These are phyloP conservation scores for Peromyscus polionotus DNA, from an alignment of 2,113 vertebrate species.

Conservation along the genomic window DNA sequence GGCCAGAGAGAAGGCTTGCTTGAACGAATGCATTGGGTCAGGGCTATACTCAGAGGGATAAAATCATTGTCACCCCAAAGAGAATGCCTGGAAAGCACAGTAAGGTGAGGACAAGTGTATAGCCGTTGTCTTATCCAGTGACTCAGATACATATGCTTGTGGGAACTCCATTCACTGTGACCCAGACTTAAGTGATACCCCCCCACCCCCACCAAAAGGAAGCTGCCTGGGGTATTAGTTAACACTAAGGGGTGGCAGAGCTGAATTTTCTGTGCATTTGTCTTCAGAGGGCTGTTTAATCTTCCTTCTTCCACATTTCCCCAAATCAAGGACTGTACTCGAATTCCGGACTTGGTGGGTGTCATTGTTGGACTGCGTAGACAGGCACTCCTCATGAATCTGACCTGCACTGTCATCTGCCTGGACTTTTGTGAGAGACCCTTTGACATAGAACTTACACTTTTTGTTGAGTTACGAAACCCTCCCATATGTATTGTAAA, in stretches of 20 bases:
- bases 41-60: background rate
- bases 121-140: background rate
- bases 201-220: background rate
- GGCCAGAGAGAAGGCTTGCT: constrained; percentile 15
- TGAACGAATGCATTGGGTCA: background rate
- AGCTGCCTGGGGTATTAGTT: background rate
- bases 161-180: constrained; percentile 11
- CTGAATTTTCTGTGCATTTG: constrained; percentile 30
- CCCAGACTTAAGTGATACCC: background rate
- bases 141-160: background rate
- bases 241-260: background rate
- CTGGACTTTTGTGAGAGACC: constrained; percentile 55
- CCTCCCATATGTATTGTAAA: background rate
- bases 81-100: background rate
- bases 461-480: constrained; percentile 41
- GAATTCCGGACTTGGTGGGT: background rate
- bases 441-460: background rate
- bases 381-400: background rate
- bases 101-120: background rate
- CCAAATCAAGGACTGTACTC: background rate
- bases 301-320: background rate
- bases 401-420: background rate
- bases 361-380: background rate
- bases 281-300: background rate
- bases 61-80: background rate